phyloP scores from a whole-genome alignment of 2,888 invertebrate genomes.

The Luperina nickerlii region DNA sequence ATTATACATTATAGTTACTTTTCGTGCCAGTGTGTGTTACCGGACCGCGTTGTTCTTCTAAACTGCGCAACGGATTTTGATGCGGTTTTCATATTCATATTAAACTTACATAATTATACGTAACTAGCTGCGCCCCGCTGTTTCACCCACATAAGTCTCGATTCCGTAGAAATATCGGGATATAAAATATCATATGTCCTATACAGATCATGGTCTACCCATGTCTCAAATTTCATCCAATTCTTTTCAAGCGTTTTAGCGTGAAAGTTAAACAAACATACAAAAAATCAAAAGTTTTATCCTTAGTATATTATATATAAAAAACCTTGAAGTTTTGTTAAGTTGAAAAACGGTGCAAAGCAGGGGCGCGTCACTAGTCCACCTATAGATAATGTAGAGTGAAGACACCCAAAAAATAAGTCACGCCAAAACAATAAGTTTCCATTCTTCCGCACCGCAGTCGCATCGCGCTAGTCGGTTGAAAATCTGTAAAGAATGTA shows the following conservation, averaged over 20 bases:
- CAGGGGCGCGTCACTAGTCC: neutral
- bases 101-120: no score
- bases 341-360: neutral
- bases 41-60: neutral
- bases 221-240: no score
- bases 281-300: no score
- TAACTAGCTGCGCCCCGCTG: no score
- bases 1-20: neutral
- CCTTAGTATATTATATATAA: no score
- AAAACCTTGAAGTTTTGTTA: neutral
- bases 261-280: no score
- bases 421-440: slow-evolving; percentile 35
- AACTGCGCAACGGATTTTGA: neutral
- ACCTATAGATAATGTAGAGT: neutral
- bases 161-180: no score
- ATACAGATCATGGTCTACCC: no score
- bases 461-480: slow-evolving; percentile 15
- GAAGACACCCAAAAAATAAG: slow-evolving; percentile 24
- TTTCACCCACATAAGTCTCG: no score
- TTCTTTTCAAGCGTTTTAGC: no score
- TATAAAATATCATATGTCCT: no score
- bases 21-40: neutral
- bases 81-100: neutral
- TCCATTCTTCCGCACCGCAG: slow-evolving; percentile 42
- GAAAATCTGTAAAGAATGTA: slow-evolving; percentile 55